These are phyloP conservation scores for Crotalus horridus DNA, from an alignment of 2,113 vertebrate genomes.

Conservation along the genomic window DNA sequence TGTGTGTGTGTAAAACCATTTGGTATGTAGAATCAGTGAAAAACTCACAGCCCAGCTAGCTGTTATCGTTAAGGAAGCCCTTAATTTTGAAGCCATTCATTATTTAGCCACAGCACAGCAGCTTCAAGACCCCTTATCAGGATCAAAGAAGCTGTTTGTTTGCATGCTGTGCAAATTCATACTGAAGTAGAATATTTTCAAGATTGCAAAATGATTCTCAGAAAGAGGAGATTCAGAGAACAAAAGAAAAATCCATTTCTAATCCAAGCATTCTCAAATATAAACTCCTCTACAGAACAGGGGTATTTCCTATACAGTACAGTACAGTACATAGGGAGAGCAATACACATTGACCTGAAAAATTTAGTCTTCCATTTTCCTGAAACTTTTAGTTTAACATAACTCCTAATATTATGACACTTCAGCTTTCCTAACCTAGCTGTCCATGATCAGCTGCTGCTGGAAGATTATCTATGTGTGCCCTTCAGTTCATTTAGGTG, in stretches of 20 bases:
- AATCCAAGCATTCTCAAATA: neutral
- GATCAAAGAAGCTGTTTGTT: slow-evolving; percentile 1
- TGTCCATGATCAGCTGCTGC: neutral
- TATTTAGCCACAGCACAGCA: neutral
- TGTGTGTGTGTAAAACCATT: neutral
- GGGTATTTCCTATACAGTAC: neutral
- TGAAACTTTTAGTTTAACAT: neutral
- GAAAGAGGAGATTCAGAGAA: neutral
- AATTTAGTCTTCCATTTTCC: neutral
- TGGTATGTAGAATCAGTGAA: neutral
- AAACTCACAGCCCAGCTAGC: neutral
- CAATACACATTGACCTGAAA: neutral
- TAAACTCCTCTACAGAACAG: neutral
- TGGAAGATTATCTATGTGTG: neutral
- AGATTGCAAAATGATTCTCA: neutral
- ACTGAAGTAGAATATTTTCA: neutral
- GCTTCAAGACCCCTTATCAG: neutral
- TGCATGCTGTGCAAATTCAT: neutral
- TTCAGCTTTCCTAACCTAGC: too few relatives aligned
- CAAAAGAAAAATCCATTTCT: neutral
- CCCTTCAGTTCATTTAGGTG: neutral
- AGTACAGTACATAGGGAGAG: neutral
- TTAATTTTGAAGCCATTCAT: slow-evolving; percentile 12
- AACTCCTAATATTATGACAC: neutral
- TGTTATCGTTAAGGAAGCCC: neutral